Evolutionary conservation across 2,888 invertebrate species (phyloP).

Genomic region (Cosmopolites sordidus): DNA sequence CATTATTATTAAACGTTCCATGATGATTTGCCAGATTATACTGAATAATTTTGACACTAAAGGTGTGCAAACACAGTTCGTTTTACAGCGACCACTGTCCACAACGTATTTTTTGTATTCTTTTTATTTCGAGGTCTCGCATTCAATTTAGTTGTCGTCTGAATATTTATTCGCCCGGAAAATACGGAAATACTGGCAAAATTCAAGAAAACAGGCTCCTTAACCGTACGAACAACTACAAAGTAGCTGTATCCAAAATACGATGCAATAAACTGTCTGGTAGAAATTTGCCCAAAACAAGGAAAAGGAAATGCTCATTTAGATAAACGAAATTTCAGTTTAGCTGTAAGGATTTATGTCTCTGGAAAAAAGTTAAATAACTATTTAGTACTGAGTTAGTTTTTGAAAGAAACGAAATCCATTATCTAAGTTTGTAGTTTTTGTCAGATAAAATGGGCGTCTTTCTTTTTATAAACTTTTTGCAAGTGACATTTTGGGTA

Average conservation of each 20-base stretch:
- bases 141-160: too few relatives aligned
- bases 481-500: too few relatives aligned
- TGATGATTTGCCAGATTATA: too few relatives aligned
- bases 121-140: too few relatives aligned
- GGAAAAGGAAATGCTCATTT: not conserved
- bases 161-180: not conserved
- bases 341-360: not conserved
- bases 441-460: too few relatives aligned
- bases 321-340: not conserved
- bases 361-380: not conserved
- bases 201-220: not conserved
- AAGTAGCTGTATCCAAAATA: slow-evolving; percentile 18
- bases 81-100: too few relatives aligned
- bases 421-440: not conserved
- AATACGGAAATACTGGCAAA: not conserved
- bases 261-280: slow-evolving; percentile 25
- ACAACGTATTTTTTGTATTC: too few relatives aligned
- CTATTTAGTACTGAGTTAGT: not conserved
- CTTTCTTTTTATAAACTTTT: too few relatives aligned
- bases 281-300: slow-evolving; percentile 8
- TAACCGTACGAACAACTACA: not conserved
- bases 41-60: too few relatives aligned
- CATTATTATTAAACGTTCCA: too few relatives aligned
- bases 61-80: too few relatives aligned
- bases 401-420: not conserved